Percentiles rank a stretch among this genome's conserved stretches.
phyloP scores from a whole-genome alignment of 2,888 invertebrate species.

The Tetranychus piercei region DNA sequence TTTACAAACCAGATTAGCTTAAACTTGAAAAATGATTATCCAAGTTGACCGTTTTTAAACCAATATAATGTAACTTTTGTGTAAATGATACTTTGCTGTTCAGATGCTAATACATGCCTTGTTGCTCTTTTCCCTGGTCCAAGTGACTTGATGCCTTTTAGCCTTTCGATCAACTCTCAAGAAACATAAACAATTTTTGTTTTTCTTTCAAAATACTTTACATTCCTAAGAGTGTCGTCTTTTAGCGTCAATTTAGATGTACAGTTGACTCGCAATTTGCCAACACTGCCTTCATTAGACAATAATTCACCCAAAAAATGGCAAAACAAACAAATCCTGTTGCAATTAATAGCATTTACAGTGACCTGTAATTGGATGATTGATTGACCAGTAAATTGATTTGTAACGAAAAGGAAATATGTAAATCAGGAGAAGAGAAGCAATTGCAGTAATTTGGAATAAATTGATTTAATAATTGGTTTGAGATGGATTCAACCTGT shows the following conservation, averaged over 20 bases:
- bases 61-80: background rate
- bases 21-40: background rate
- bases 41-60: background rate
- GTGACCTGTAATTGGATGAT: background rate
- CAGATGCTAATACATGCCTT: too few species aligned
- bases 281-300: background rate
- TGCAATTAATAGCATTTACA: too few species aligned
- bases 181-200: background rate
- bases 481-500: too few species aligned
- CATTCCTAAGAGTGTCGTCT: background rate
- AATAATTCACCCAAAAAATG: background rate
- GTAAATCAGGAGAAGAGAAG: background rate
- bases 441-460: too few species aligned
- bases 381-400: background rate
- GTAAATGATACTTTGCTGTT: background rate
- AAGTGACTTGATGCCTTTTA: background rate
- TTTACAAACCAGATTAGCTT: too few species aligned
- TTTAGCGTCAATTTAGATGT: background rate
- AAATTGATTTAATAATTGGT: too few species aligned
- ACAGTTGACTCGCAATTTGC: background rate
- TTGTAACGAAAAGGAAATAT: background rate
- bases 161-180: background rate
- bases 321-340: too few species aligned
- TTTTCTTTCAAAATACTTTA: background rate
- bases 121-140: too few species aligned